Conservation (phyloP, 35 echinoderm and acorn worm species). For the Heliocidaris tuberculata region DNA sequence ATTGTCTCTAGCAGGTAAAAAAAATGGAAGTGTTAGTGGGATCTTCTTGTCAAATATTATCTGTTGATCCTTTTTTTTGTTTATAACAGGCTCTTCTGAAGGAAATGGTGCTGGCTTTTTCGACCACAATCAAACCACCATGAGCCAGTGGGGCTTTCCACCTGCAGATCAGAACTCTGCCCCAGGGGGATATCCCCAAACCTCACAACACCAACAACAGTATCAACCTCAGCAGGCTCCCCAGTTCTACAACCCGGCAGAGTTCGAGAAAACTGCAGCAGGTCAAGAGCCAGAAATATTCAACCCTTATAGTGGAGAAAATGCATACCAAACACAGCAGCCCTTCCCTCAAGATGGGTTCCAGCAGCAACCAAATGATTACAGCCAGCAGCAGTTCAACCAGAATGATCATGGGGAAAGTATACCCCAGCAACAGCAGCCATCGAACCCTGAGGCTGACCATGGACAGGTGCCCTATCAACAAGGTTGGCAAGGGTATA, state of each 20-base stretch:
- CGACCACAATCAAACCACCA: not conserved
- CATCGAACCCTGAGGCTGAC: not conserved
- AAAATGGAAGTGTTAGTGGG: too few relatives aligned
- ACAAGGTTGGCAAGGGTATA: slow-evolving; percentile 16
- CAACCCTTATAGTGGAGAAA: slow-evolving; percentile 19
- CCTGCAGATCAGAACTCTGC: not conserved
- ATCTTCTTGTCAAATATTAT: not conserved
- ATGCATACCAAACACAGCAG: slow-evolving; percentile 16
- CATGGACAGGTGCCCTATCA: not conserved
- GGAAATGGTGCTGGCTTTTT: slow-evolving; percentile 28
- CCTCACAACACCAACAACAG: slow-evolving; percentile 21
- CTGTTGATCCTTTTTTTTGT: not conserved
- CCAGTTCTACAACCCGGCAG: slow-evolving; percentile 39
- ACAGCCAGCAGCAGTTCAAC: slow-evolving; percentile 36
- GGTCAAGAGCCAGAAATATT: slow-evolving; percentile 23
- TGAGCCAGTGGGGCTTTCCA: slow-evolving; percentile 24
- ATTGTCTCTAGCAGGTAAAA: too few relatives aligned
- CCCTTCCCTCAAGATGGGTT: not conserved
- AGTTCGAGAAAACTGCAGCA: slow-evolving; percentile 4
- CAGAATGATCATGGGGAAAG: slow-evolving; percentile 21
- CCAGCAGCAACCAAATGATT: slow-evolving; percentile 21
- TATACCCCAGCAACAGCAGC: not conserved
- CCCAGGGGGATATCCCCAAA: not conserved
- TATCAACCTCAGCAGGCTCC: slow-evolving; percentile 31
- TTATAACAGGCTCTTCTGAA: slow-evolving; percentile 7